Evolutionary conservation across 2,113 vertebrate genomes (phyloP), one percentile per base, ranked within the genome.

Genomic region (Channa argus): DNA sequence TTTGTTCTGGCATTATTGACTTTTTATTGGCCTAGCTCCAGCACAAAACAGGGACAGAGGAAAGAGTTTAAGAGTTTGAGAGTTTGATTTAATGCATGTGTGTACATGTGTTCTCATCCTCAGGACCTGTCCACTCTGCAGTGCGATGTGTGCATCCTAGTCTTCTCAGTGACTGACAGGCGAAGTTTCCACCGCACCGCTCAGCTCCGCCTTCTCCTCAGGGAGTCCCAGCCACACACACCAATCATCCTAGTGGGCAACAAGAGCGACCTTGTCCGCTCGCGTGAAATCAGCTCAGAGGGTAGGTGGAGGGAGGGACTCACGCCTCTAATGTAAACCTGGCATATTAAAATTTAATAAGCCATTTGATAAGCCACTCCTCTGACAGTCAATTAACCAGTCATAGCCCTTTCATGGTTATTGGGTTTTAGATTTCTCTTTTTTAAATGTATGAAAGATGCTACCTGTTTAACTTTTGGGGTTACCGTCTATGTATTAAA

Each of bases 231-330:
- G 68, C 92, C 94, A 6, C 88, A 93, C 33, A 94, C 89, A 43
- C 94, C 94, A 71, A 91, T 95, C 87, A 94, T 95, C 90, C 92
- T 95, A 12, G 94, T 93, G 92, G 94, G 94, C 80, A 95, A 94
- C 91, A 95, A 95, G 90, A 95, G 94, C 6, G 94, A 95, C 90
- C 92, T 95, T 9, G 94, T 95, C 69, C 92, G 94, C 61, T 94
- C 93, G 12, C 91, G 94, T 46, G 94, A 95, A 85, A 92, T 95
- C 91, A 94, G 92, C 84, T 83, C 86, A 6, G 94, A 94, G 37
- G 94, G 94, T 95, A 87, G 38, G 89, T 76, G 9, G 54, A 50
- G 33, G 62, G 43, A 11, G 43, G 63, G 34, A 9, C 38, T 0
- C 14, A 0, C 14, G 37, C n/a, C 12, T 6, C 0, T 68, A 38